A percentile compares a stretch with the other conserved stretches of the same genome.
Evolutionary conservation across 2,888 invertebrate species (phyloP).

Genomic region (Megaustenia siamemsis): DNA sequence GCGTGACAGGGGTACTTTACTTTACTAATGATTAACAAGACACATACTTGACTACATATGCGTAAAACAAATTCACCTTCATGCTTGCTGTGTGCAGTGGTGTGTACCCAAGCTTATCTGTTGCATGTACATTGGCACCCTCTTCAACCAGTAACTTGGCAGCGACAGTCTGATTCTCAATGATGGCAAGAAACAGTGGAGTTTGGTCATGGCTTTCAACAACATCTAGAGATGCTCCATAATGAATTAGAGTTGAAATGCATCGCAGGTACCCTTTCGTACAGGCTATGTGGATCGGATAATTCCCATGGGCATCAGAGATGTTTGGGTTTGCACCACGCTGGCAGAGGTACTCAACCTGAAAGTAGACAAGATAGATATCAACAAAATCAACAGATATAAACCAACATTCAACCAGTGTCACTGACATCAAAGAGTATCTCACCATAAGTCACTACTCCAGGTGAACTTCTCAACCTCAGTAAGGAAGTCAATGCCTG

Average conservation of each 20-base stretch:
- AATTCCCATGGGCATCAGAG: slow-evolving; percentile 34
- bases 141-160: slow-evolving; percentile 46
- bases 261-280: slow-evolving; percentile 44
- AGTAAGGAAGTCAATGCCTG: no score
- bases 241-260: slow-evolving; percentile 54
- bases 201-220: slow-evolving; percentile 59
- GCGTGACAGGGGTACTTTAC: no score
- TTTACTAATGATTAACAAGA: no score
- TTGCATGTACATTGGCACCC: slow-evolving; percentile 38
- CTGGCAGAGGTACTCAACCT: slow-evolving; percentile 46
- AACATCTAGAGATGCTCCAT: slow-evolving; percentile 62
- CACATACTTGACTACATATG: no score
- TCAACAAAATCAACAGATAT: neutral
- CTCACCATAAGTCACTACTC: no score
- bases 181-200: slow-evolving; percentile 55
- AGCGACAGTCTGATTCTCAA: slow-evolving; percentile 35
- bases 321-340: slow-evolving; percentile 35
- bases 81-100: slow-evolving; percentile 43
- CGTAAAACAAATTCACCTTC: slow-evolving; percentile 40
- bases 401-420: neutral
- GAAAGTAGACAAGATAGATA: neutral
- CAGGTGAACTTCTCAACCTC: no score
- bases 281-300: slow-evolving; percentile 47
- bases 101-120: slow-evolving; percentile 32
- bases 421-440: no score